A percentile compares a stretch with the other conserved stretches of the same genome.
These are phyloP conservation scores for Diplosoma virens DNA, from an alignment of 23 tunicate species.

Conservation along the genomic window DNA sequence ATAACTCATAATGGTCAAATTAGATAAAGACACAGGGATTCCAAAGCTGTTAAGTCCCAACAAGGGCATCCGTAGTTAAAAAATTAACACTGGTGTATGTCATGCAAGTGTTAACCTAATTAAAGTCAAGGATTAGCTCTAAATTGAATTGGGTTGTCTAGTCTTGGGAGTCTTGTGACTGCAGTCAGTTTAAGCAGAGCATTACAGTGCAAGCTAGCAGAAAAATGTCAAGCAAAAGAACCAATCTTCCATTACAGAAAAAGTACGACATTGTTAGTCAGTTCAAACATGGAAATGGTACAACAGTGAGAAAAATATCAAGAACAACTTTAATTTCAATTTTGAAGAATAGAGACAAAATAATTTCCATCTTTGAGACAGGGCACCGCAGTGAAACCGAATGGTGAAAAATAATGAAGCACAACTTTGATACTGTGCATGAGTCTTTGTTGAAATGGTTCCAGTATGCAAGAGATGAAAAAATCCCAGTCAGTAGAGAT, in stretches of 20 bases:
- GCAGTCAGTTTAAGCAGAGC: too few species aligned
- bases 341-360: background rate
- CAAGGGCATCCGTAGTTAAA: too few species aligned
- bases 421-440: constrained; percentile 1
- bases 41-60: too few species aligned
- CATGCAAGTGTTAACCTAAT: too few species aligned
- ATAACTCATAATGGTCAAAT: too few species aligned
- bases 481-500: background rate
- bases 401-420: background rate
- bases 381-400: background rate
- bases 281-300: background rate
- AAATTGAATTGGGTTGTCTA: too few species aligned
- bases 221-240: background rate
- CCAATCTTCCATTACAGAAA: background rate
- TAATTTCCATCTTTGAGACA: background rate
- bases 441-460: constrained; percentile 10
- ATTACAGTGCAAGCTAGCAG: too few species aligned
- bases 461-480: constrained; percentile 13
- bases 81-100: too few species aligned
- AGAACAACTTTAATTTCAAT: background rate
- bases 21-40: too few species aligned
- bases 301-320: background rate
- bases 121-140: too few species aligned
- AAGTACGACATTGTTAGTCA: background rate
- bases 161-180: too few species aligned